Evolutionary conservation across 2,888 invertebrate genomes (phyloP), one percentile per base, ranked within the genome.

Genomic region (Psococerastis gibbosa): DNA sequence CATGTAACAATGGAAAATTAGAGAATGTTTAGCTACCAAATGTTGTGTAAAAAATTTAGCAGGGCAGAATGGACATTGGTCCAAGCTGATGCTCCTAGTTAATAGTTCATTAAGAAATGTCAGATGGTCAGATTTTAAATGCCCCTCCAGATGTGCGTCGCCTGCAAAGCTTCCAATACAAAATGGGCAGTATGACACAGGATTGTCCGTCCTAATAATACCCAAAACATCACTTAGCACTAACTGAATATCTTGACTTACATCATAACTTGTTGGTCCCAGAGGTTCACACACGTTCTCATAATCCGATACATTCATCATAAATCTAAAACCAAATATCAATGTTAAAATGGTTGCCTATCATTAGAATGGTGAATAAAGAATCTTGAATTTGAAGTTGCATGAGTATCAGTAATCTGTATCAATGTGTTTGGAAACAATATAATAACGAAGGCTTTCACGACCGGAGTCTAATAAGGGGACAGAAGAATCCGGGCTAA

Each of bases 121-220:
- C 5, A 20, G 13, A 17, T 38, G 38, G 22, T 13, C 4, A n/a
- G 9, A 6, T 5, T 20, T 3, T 9, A 38, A 22, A 18, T 38
- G 38, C 13, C n/a, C 20, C 20, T 20, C 22, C 3, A 38, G 18
- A 13, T 13, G 5, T 13, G n/a, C n/a, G 5, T 38, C 20, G 22
- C 20, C 17, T 20, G 17, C 38, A 18, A 38, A 38, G 11, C 17
- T 20, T 4, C 22, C 16, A 6, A 38, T 20, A 17, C 38, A 38
- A 38, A 38, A 38, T 11, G 38, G 38, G 20, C 38, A 38, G 38
- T 20, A 38, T 11, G 22, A 15, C 20, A 9, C 22, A 6, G 38
- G 22, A 18, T 13, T 20, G 6, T 13, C 16, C 6, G 6, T 33
- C 3, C 33, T 17, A 9, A 17, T 17, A 6, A 17, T 33, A 6